phyloP scores from a whole-genome alignment of 2,888 invertebrate species.

The Cephonodes hylas region DNA sequence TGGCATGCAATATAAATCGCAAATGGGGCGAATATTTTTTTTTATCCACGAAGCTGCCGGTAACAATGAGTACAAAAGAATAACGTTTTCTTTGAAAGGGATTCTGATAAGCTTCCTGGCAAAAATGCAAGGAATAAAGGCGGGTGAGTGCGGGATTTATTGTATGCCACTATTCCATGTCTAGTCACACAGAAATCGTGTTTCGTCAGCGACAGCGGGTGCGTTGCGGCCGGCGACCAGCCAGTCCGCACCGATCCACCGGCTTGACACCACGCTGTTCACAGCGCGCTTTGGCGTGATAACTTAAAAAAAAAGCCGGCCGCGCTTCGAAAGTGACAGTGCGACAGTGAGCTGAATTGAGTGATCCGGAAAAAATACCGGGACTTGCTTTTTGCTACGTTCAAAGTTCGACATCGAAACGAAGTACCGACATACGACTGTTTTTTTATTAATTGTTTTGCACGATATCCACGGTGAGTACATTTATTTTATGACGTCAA shows the following conservation, averaged over 20 bases:
- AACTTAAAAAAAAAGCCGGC: constrained; percentile 57
- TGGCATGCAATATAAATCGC: not conserved
- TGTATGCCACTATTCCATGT: constrained; percentile 35
- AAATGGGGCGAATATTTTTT: not conserved
- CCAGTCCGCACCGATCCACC: constrained; percentile 67
- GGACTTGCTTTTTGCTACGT: constrained; percentile 47
- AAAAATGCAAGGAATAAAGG: constrained; percentile 5
- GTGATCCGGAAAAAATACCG: constrained; percentile 54
- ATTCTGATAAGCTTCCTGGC: not conserved
- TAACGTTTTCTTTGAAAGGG: constrained; percentile 3
- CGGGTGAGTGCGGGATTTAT: constrained; percentile 8
- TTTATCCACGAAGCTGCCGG: not conserved
- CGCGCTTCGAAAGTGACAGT: constrained; percentile 69
- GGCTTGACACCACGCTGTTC: constrained; percentile 54
- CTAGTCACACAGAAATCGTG: constrained; percentile 43
- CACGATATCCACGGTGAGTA: constrained; percentile 61
- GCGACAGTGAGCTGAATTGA: constrained; percentile 65
- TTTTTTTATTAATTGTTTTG: constrained; percentile 45
- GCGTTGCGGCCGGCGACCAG: constrained; percentile 27
- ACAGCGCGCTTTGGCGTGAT: constrained; percentile 53
- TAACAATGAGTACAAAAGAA: not conserved
- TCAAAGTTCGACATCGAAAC: constrained; percentile 46
- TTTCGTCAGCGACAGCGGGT: constrained; percentile 39
- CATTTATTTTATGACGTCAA: constrained; percentile 17
- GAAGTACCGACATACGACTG: constrained; percentile 45